Evolutionary conservation across 2,888 invertebrate species (phyloP).

Genomic region (Antitype chi): DNA sequence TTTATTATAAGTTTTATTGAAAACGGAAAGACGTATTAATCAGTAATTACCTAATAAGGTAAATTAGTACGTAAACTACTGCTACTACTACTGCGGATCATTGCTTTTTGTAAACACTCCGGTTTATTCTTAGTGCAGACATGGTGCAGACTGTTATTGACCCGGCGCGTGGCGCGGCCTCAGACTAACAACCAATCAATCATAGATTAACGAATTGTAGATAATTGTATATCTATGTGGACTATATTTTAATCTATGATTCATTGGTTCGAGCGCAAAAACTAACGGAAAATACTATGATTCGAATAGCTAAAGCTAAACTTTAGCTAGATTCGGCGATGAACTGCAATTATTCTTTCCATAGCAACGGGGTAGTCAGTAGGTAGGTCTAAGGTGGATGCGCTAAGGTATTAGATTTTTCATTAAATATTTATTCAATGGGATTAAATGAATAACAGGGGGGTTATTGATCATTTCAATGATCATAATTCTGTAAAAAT

Average conservation of each 20-base stretch:
- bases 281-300: background rate
- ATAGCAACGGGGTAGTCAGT: too few species aligned
- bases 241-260: slow-evolving; percentile 22
- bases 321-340: background rate
- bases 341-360: background rate
- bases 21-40: slow-evolving; percentile 4
- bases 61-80: background rate
- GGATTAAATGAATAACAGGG: too few species aligned
- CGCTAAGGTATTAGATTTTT: too few species aligned
- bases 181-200: too few species aligned
- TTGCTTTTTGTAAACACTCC: background rate
- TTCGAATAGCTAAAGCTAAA: background rate
- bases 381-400: too few species aligned
- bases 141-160: background rate
- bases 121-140: slow-evolving; percentile 2
- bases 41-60: background rate
- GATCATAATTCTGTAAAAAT: too few species aligned
- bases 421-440: too few species aligned
- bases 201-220: too few species aligned
- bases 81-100: too few species aligned
- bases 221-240: too few species aligned
- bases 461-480: too few species aligned
- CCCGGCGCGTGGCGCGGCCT: too few species aligned
- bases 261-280: slow-evolving; percentile 19
- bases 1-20: background rate